These are phyloP conservation scores for Tretioscincus oriximinensis DNA, from an alignment of 2,113 vertebrate genomes.

Conservation along the genomic window DNA sequence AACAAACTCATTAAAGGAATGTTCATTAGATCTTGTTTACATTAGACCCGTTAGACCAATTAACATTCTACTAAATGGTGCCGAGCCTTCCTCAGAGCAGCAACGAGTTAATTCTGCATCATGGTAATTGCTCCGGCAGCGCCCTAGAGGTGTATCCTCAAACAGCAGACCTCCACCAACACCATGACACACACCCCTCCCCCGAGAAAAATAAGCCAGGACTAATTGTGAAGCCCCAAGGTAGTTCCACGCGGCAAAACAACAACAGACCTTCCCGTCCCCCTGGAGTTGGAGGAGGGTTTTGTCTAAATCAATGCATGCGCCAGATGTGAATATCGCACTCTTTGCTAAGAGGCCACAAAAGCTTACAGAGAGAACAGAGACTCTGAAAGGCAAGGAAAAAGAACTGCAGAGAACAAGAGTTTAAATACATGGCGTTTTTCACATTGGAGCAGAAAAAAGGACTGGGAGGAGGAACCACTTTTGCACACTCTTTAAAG, in stretches of 20 bases:
- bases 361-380: neutral
- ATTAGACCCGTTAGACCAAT: conserved; percentile 73
- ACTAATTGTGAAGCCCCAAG: conserved; percentile 54
- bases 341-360: neutral
- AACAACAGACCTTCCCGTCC: neutral
- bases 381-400: neutral
- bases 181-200: conserved; percentile 10
- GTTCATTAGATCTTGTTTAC: conserved; percentile 72
- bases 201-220: conserved; percentile 55
- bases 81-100: conserved; percentile 49
- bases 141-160: conserved; percentile 10
- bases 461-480: too few relatives aligned
- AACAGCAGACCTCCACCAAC: neutral
- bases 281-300: neutral
- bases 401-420: neutral
- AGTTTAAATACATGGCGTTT: too few relatives aligned
- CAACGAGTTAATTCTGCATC: conserved; percentile 63
- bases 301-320: neutral
- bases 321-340: conserved; percentile 6
- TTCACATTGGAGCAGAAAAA: too few relatives aligned
- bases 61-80: conserved; percentile 69
- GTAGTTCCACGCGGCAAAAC: conserved; percentile 27
- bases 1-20: conserved; percentile 60
- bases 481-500: too few relatives aligned
- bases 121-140: conserved; percentile 59